These are phyloP conservation scores for Notodonta dromedarius DNA, from an alignment of 2,888 invertebrate species.

Conservation along the genomic window DNA sequence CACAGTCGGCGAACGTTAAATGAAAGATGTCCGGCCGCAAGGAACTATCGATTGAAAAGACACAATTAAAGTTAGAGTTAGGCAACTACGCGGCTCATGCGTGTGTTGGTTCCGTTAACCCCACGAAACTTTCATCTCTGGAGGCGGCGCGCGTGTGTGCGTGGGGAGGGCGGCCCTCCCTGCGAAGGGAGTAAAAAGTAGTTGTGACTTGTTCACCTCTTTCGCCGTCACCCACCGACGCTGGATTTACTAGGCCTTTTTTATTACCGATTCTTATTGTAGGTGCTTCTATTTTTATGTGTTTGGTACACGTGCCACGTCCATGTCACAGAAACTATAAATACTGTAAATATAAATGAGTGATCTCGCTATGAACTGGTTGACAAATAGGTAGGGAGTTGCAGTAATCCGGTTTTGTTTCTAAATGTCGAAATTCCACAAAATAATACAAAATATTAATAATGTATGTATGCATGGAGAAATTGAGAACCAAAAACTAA, in stretches of 20 bases:
- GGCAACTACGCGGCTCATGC: constrained; percentile 77
- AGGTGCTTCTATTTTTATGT: constrained; percentile 31
- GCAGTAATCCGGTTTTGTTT: too few species aligned
- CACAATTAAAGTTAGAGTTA: constrained; percentile 84
- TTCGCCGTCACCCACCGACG: constrained; percentile 79
- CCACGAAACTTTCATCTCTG: constrained; percentile 83
- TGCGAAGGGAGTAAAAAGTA: constrained; percentile 81
- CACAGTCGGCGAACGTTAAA: constrained; percentile 49
- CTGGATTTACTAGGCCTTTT: constrained; percentile 62
- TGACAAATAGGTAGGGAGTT: too few species aligned
- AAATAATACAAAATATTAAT: too few species aligned
- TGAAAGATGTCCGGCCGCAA: constrained; percentile 57
- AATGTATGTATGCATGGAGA: too few species aligned
- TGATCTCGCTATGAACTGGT: too few species aligned
- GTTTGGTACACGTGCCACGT: constrained; percentile 2
- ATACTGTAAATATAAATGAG: background rate
- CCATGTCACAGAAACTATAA: background rate
- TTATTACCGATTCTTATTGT: constrained; percentile 50
- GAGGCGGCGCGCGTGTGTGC: constrained; percentile 63
- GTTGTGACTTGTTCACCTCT: constrained; percentile 84
- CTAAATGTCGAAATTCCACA: too few species aligned
- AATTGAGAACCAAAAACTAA: too few species aligned
- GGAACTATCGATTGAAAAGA: constrained; percentile 82
- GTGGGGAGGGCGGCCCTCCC: constrained; percentile 66
- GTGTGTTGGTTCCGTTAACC: constrained; percentile 77